Evolutionary conservation across 2,113 vertebrate species (phyloP).

Genomic region (Oryzias curvinotus): DNA sequence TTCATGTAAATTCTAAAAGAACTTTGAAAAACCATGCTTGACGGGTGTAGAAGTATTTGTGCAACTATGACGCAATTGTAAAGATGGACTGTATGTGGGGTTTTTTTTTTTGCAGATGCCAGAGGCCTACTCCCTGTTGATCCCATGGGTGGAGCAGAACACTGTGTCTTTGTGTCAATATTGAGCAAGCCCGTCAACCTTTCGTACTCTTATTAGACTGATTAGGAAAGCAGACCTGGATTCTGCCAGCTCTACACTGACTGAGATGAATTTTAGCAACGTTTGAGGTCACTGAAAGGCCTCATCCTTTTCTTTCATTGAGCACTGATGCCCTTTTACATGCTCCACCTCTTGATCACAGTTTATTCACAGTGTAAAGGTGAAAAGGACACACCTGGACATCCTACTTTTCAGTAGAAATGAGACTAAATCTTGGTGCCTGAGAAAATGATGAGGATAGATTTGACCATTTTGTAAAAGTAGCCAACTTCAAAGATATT

Average conservation of each 20-base stretch:
- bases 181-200: conserved; percentile 31
- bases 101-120: conserved; percentile 20
- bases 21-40: no score
- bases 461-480: no score
- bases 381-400: no score
- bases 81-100: background rate
- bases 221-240: conserved; percentile 20
- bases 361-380: no score
- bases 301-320: background rate
- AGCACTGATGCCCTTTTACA: no score
- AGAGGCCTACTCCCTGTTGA: conserved; percentile 23
- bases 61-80: background rate
- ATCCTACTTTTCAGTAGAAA: no score
- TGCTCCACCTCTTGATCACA: no score
- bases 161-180: conserved; percentile 25
- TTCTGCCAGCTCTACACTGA: conserved; percentile 6
- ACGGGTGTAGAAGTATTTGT: background rate
- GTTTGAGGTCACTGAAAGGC: background rate
- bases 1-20: no score
- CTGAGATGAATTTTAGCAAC: conserved; percentile 12
- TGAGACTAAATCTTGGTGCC: no score
- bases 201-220: conserved; percentile 12
- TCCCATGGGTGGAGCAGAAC: conserved; percentile 11
- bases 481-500: no score
- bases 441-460: no score